Evolutionary conservation across 2,113 vertebrate genomes (phyloP), one percentile per base, ranked within the genome.

Genomic region (Pelvicachromis taeniatus): DNA sequence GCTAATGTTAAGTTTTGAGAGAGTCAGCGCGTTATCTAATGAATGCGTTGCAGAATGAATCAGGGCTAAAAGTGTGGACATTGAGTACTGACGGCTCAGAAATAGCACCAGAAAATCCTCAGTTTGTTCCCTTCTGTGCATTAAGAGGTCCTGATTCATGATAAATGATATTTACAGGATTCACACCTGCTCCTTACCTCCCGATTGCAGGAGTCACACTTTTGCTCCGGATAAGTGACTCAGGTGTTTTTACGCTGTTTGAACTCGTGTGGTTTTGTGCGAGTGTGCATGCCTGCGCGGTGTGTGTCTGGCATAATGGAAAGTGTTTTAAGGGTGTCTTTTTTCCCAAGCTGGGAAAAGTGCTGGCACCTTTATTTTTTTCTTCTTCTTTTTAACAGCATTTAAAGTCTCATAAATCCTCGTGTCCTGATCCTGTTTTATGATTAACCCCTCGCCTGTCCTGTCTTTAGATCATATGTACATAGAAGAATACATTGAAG

Each of bases 401-500:
- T 48, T 48, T 48, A 48, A 10, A 45, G 48, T 70, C 40, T 45
- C 65, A n/a, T 52, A n/a, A 31, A 13, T 52, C 23, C 45, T 50
- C 0, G 4, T 50, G 17, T 31, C 31, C 70, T 8, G 52, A 52
- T 26, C 17, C 7, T 81, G 31, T 29, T 48, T 80, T 52, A 13
- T 11, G 31, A 83, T 45, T 33, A 23, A 54, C 40, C 48, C 21
- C 9, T 80, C 23, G 2, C 42, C 42, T 68, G 40, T 78, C 16
- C 29, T 53, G 63, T 29, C 21, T 59, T 1, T 48, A 96, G 95
- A 92, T 96, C 95, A 92, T 96, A 96, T 96, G 95, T 77, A 91
- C 93, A 95, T 95, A 95, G 95, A 94, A 80, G 94, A 95, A 91
- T 88, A 92, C 91, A 63, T 93, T 95, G 95, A 95, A 95, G 95